Percentiles rank a stretch among this genome's conserved stretches.
phyloP scores from a whole-genome alignment of 2,113 vertebrate species.

The Myiagra hebetior region DNA sequence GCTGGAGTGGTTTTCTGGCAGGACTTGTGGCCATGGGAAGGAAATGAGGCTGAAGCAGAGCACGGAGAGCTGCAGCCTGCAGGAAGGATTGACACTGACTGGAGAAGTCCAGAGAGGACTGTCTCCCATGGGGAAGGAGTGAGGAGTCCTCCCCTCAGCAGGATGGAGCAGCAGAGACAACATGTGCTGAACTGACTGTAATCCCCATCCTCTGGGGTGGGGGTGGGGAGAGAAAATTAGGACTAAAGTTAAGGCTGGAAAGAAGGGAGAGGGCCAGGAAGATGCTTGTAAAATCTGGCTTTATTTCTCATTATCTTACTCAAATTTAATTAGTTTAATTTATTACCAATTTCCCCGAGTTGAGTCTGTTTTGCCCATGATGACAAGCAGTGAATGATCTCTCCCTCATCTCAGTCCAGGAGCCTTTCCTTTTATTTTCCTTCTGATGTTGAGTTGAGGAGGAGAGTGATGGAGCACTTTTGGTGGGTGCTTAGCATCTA shows the following conservation, averaged over 20 bases:
- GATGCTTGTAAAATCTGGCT: not conserved
- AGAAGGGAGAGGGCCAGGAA: not conserved
- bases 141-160: not conserved
- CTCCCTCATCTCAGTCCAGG: not conserved
- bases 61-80: not conserved
- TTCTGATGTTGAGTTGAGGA: not conserved
- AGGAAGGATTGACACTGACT: fast-evolving
- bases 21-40: not conserved
- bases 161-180: not conserved
- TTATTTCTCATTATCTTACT: not conserved
- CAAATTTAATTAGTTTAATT: not conserved
- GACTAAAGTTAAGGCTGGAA: not conserved
- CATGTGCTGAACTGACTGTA: fast-evolving
- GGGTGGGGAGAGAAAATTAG: not conserved
- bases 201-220: no score
- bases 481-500: not conserved
- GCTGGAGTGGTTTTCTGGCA: not conserved
- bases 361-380: not conserved
- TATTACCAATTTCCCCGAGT: not conserved
- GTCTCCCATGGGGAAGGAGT: not conserved
- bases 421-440: not conserved
- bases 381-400: not conserved
- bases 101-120: not conserved
- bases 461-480: not conserved
- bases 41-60: not conserved